phyloP scores from a whole-genome alignment of 2,888 invertebrate species.

The Toxonevra muliebris region DNA sequence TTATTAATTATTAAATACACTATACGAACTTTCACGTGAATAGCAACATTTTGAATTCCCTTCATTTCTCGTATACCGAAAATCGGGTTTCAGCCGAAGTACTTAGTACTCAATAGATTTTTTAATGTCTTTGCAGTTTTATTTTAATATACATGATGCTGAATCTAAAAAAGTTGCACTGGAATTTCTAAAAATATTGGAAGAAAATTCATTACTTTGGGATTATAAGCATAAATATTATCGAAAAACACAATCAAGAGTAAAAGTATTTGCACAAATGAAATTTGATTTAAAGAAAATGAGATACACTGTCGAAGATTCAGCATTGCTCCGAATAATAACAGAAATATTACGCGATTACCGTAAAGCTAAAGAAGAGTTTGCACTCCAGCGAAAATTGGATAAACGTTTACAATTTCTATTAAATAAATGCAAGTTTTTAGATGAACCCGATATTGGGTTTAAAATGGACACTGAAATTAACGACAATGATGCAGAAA shows the following conservation, averaged over 20 bases:
- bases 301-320: constrained; percentile 39
- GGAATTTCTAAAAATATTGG: constrained; percentile 28
- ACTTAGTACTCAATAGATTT: too few species aligned
- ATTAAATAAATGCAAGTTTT: constrained; percentile 26
- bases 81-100: too few species aligned
- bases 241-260: constrained; percentile 39
- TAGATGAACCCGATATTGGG: constrained; percentile 7
- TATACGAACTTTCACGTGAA: too few species aligned
- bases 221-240: constrained; percentile 27
- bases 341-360: constrained; percentile 43
- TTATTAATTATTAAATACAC: too few species aligned
- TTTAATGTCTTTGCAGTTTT: constrained; percentile 34
- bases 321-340: constrained; percentile 42
- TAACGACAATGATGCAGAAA: too few species aligned
- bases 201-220: constrained; percentile 27
- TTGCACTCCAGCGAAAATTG: constrained; percentile 21
- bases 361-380: constrained; percentile 32
- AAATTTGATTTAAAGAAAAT: constrained; percentile 36
- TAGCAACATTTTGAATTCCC: too few species aligned
- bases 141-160: constrained; percentile 25
- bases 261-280: constrained; percentile 41
- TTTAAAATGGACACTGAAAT: too few species aligned
- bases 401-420: constrained; percentile 34
- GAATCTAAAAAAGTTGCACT: constrained; percentile 18
- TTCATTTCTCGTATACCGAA: too few species aligned